phyloP scores from a whole-genome alignment of 2,113 vertebrate species.

The Clarias magur region DNA sequence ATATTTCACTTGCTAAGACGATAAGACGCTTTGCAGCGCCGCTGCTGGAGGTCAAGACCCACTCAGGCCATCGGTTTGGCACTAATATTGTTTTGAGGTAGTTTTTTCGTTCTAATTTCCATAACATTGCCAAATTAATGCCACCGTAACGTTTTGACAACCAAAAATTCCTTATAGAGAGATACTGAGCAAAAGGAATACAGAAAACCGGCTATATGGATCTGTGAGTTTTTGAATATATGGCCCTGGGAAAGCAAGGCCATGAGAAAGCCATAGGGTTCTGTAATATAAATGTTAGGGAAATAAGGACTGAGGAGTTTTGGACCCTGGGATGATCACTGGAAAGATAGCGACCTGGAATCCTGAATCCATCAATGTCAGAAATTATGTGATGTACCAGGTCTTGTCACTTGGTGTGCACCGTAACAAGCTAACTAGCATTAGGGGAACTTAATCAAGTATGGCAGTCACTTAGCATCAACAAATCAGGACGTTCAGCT shows the following conservation, averaged over 20 bases:
- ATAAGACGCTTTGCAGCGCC: too few species aligned
- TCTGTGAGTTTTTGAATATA: neutral
- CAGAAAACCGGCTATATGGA: too few species aligned
- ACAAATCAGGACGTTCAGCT: neutral
- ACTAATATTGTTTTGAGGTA: too few species aligned
- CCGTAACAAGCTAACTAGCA: neutral
- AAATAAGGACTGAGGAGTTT: neutral
- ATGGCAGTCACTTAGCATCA: neutral
- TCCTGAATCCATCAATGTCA: neutral
- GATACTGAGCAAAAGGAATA: too few species aligned
- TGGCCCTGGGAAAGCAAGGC: too few species aligned
- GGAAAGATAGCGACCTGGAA: neutral
- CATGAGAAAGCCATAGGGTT: neutral
- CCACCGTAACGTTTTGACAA: too few species aligned
- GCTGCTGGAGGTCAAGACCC: too few species aligned
- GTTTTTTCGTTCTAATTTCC: too few species aligned
- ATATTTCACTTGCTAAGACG: too few species aligned
- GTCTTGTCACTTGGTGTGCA: neutral
- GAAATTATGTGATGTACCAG: neutral
- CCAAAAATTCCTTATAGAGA: too few species aligned
- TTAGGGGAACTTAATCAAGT: neutral
- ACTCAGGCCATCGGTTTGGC: too few species aligned
- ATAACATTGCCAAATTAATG: too few species aligned
- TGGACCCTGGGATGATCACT: neutral
- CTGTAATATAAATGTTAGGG: neutral